Evolutionary conservation across 1,140 invertebrate species (phyloP).

Genomic region (Proctacanthus coquilletti): DNA sequence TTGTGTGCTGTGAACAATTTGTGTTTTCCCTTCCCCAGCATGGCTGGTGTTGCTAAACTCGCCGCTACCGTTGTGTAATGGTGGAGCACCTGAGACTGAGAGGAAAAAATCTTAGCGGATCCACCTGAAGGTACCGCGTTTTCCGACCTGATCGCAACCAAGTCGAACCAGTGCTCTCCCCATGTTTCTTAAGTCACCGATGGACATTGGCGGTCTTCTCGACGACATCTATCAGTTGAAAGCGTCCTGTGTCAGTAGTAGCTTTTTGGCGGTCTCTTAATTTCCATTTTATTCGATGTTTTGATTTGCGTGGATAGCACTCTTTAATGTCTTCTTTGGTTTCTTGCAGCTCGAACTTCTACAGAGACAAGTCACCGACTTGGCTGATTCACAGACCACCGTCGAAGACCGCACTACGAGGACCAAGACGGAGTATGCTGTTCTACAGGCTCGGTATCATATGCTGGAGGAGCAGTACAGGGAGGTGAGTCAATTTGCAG

Average conservation of each 20-base stretch:
- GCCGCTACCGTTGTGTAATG: too few species aligned
- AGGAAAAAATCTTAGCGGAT: too few species aligned
- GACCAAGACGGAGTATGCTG: slow-evolving; percentile 80
- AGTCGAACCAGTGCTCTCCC: slow-evolving; percentile 5
- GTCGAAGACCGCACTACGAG: slow-evolving; percentile 73
- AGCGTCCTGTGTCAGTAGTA: slow-evolving; percentile 27
- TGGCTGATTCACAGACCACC: slow-evolving; percentile 69
- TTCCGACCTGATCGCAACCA: too few species aligned
- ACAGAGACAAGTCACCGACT: slow-evolving; percentile 74
- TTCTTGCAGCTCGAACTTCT: slow-evolving; percentile 65
- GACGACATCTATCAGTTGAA: slow-evolving; percentile 23
- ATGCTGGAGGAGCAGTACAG: slow-evolving; percentile 84
- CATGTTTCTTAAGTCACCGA: slow-evolving; percentile 28
- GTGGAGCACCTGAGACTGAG: too few species aligned
- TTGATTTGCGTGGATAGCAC: neutral
- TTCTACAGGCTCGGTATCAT: slow-evolving; percentile 70
- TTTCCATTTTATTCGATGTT: slow-evolving; percentile 2
- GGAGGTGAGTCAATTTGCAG: slow-evolving; percentile 44
- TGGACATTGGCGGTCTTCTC: slow-evolving; percentile 26
- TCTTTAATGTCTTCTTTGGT: slow-evolving; percentile 8
- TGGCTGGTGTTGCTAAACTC: too few species aligned
- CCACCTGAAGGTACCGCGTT: too few species aligned
- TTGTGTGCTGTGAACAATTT: too few species aligned
- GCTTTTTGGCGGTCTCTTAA: too few species aligned
- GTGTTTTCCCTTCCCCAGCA: too few species aligned